Percentiles rank a stretch among this genome's conserved stretches.
These are phyloP conservation scores for Barnardius zonarius DNA, from an alignment of 2,113 vertebrate genomes.

Conservation along the genomic window DNA sequence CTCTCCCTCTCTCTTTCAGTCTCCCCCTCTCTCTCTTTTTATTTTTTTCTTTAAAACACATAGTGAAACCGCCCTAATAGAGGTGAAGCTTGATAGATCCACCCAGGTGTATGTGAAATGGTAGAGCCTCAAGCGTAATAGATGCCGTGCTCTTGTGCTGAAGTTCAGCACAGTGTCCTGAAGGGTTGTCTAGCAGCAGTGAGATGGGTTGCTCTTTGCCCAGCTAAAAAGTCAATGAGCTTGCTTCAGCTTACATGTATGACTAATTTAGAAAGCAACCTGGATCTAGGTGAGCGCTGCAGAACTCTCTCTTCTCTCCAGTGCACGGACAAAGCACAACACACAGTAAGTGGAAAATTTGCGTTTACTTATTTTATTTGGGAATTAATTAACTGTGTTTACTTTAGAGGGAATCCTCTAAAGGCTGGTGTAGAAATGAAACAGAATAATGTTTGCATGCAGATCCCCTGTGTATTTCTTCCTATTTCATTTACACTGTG, in stretches of 20 bases:
- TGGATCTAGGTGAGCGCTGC: constrained; percentile 68
- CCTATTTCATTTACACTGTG: constrained; percentile 33
- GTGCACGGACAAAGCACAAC: constrained; percentile 61
- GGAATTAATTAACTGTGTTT: constrained; percentile 74
- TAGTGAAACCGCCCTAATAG: constrained; percentile 72
- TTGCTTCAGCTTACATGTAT: constrained; percentile 41
- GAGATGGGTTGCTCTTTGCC: constrained; percentile 58
- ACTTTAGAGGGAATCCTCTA: constrained; percentile 68
- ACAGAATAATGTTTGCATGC: constrained; percentile 55
- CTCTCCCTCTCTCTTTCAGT: neutral
- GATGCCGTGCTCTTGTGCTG: constrained; percentile 70
- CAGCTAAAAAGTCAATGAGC: constrained; percentile 63
- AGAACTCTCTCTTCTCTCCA: constrained; percentile 40
- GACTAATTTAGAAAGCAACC: constrained; percentile 69
- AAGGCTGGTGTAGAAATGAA: constrained; percentile 63
- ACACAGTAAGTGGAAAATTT: constrained; percentile 73
- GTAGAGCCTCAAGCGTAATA: constrained; percentile 71
- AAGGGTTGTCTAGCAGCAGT: constrained; percentile 59
- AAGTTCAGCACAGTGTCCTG: constrained; percentile 67
- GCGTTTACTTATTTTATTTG: constrained; percentile 60
- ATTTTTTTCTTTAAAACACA: constrained; percentile 53
- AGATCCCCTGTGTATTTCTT: constrained; percentile 52
- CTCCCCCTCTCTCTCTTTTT: neutral
- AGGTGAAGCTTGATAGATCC: constrained; percentile 77
- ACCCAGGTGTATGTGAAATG: constrained; percentile 83